These are phyloP conservation scores for Cryptosula pallasiana DNA, from an alignment of 2,888 invertebrate species.

Conservation along the genomic window DNA sequence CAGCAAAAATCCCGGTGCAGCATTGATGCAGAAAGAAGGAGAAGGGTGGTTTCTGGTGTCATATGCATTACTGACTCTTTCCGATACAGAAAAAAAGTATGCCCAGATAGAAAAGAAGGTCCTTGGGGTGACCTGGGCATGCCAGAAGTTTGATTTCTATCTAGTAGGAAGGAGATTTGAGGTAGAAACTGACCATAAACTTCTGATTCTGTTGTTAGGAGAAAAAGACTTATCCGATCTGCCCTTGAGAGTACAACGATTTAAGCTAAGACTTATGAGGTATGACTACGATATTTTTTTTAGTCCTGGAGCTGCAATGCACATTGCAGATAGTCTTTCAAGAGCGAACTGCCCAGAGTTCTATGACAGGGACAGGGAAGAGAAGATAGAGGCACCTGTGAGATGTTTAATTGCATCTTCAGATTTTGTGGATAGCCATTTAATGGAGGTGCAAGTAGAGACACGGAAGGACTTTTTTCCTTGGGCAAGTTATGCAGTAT, in stretches of 20 bases:
- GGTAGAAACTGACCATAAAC: constrained; percentile 30
- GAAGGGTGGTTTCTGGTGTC: constrained; percentile 27
- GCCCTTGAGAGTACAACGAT: constrained; percentile 27
- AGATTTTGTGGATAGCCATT: no score
- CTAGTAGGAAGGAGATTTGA: constrained; percentile 26
- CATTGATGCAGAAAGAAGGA: neutral
- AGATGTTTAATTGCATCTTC: neutral
- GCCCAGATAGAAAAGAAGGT: constrained; percentile 30
- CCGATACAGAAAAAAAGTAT: constrained; percentile 29
- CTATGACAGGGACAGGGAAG: neutral
- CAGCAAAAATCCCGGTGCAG: neutral
- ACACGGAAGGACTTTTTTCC: no score
- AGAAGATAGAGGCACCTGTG: neutral
- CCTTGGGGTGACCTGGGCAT: constrained; percentile 28
- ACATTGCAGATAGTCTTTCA: constrained; percentile 28
- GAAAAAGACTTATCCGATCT: neutral
- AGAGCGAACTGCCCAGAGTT: neutral
- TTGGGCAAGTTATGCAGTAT: no score
- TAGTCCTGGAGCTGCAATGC: constrained; percentile 30
- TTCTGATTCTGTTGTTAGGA: constrained; percentile 26
- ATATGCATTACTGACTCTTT: constrained; percentile 30
- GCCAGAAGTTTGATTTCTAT: constrained; percentile 29
- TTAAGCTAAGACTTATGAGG: constrained; percentile 27
- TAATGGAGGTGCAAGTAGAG: no score
- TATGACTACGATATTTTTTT: constrained; percentile 27